Conservation (phyloP, 1,140 invertebrate genomes). For the Hermetia illucens region DNA sequence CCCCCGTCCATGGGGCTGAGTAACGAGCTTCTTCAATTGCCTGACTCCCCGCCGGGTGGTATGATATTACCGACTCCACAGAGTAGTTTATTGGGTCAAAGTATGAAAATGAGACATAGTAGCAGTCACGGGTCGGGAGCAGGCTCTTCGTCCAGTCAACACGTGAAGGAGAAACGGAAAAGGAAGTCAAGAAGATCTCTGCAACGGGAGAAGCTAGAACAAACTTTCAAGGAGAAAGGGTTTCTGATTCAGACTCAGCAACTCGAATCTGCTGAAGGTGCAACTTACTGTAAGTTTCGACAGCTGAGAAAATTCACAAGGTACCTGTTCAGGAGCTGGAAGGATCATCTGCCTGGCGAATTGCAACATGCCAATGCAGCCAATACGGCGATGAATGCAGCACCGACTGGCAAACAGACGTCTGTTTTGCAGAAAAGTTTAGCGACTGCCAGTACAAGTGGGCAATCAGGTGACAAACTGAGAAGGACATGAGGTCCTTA, state of each 20-base stretch:
- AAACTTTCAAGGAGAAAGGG: slow-evolving; percentile 84
- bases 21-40: slow-evolving; percentile 31
- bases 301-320: slow-evolving; percentile 82
- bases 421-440: no score
- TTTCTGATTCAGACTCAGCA: slow-evolving; percentile 88
- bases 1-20: slow-evolving; percentile 27
- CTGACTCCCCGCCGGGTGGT: slow-evolving; percentile 24
- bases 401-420: no score
- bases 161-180: slow-evolving; percentile 28
- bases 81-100: not conserved
- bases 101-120: slow-evolving; percentile 3
- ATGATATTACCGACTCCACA: slow-evolving; percentile 12
- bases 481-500: no score
- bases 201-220: slow-evolving; percentile 75
- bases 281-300: slow-evolving; percentile 85
- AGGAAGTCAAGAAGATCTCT: slow-evolving; percentile 66
- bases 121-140: not conserved
- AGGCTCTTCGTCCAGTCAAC: slow-evolving; percentile 6
- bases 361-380: slow-evolving; percentile 33
- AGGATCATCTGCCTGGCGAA: slow-evolving; percentile 77
- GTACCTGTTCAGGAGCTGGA: slow-evolving; percentile 84
- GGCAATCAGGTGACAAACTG: no score
- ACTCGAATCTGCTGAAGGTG: slow-evolving; percentile 77
- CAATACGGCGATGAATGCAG: not conserved
- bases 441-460: no score